Conservation (phyloP, 2,113 vertebrate genomes). For the Megaptera novaeangliae region DNA sequence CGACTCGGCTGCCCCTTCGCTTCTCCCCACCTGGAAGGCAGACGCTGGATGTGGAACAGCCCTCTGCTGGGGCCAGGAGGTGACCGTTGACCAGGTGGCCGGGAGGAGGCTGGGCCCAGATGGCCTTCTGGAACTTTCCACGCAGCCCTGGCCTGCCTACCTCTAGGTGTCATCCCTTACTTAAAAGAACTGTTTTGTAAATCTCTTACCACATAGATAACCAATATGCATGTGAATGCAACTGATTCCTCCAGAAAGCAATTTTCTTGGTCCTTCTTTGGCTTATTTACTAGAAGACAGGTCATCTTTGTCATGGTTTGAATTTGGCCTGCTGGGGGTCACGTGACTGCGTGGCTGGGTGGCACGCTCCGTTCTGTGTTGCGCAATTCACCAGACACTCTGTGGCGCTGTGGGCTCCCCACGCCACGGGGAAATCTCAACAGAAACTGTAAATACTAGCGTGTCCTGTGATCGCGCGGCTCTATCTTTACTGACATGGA, state of each 20-base stretch:
- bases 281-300: not conserved
- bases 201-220: not conserved
- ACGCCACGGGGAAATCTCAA: fast-evolving
- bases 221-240: fast-evolving
- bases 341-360: not conserved
- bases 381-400: not conserved
- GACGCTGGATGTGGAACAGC: not conserved
- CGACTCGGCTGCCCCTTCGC: fast-evolving
- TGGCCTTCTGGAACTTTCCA: fast-evolving
- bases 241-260: fast-evolving
- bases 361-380: not conserved
- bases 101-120: not conserved
- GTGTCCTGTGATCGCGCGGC: fast-evolving
- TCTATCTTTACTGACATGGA: no score
- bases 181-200: no score
- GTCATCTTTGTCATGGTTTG: fast-evolving
- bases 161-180: no score
- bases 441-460: fast-evolving
- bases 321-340: not conserved
- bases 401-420: fast-evolving
- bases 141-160: not conserved
- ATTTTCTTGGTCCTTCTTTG: not conserved
- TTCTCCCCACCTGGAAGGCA: not conserved
- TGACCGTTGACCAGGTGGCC: not conserved
- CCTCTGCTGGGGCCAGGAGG: fast-evolving